These are phyloP conservation scores for Stegana nigrithorax DNA, from an alignment of 2,888 invertebrate species.

Conservation along the genomic window DNA sequence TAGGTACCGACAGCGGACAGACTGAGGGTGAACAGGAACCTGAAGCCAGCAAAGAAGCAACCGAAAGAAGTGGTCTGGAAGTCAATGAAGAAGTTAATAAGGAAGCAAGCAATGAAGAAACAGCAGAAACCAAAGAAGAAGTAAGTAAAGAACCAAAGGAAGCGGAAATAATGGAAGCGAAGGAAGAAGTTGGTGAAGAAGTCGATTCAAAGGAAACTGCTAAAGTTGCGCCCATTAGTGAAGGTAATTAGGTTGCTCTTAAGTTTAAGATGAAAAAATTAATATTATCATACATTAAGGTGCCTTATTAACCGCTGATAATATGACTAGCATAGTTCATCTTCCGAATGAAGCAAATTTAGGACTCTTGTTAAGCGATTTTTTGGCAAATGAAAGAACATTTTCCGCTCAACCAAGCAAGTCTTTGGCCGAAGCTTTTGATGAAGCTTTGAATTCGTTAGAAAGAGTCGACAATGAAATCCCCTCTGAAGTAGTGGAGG, in stretches of 20 bases:
- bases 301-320: no score
- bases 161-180: not conserved
- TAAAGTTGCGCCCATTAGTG: not conserved
- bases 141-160: not conserved
- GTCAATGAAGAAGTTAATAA: no score
- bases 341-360: no score
- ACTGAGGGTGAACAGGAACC: no score
- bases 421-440: not conserved
- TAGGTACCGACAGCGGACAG: constrained; percentile 37
- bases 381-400: constrained; percentile 34
- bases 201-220: constrained; percentile 4
- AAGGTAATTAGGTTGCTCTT: constrained; percentile 28
- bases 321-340: no score
- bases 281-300: not conserved
- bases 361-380: no score
- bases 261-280: not conserved
- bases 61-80: no score
- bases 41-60: no score
- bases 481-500: constrained; percentile 38
- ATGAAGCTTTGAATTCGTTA: not conserved
- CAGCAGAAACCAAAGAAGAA: constrained; percentile 11
- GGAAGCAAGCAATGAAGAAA: no score
- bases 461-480: not conserved
- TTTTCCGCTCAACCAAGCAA: constrained; percentile 17
- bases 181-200: not conserved